These are phyloP conservation scores for Pollenia angustigena DNA, from an alignment of 2,888 invertebrate genomes.

Conservation along the genomic window DNA sequence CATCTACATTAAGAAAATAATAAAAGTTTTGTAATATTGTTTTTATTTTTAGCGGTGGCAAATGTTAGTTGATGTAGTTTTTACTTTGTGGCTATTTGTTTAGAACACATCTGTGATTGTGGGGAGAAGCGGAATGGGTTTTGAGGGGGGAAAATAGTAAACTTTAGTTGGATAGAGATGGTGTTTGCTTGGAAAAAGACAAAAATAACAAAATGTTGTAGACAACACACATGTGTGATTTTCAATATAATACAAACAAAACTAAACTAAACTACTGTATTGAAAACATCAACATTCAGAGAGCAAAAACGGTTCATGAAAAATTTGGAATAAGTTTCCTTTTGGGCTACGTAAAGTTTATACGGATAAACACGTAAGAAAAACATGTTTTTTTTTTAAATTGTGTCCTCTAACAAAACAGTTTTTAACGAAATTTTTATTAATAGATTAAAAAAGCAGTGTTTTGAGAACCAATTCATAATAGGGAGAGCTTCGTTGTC, in stretches of 20 bases:
- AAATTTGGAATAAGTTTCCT: background rate
- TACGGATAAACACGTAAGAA: too few relatives aligned
- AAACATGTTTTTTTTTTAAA: too few relatives aligned
- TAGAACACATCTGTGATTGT: background rate
- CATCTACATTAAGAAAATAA: background rate
- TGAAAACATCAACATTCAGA: slow-evolving; percentile 18
- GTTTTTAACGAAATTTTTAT: too few relatives aligned
- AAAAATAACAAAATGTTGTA: slow-evolving; percentile 3
- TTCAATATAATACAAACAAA: slow-evolving; percentile 49
- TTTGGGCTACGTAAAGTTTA: too few relatives aligned
- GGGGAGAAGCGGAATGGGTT: slow-evolving; percentile 3
- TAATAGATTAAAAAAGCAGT: too few relatives aligned
- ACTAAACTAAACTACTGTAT: slow-evolving; percentile 44
- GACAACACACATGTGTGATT: slow-evolving; percentile 55
- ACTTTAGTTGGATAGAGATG: slow-evolving; percentile 12
- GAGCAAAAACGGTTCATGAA: background rate
- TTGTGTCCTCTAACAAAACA: too few relatives aligned
- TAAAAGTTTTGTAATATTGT: slow-evolving; percentile 48
- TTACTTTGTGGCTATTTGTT: slow-evolving; percentile 36
- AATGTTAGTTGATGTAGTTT: slow-evolving; percentile 11
- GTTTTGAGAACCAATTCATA: too few relatives aligned
- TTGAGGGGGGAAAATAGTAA: slow-evolving; percentile 8
- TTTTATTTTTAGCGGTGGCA: slow-evolving; percentile 32
- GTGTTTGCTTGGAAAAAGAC: slow-evolving; percentile 9
- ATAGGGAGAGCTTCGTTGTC: too few relatives aligned